phyloP scores from a whole-genome alignment of 2,888 invertebrate species.

The Epinotia bilunana region DNA sequence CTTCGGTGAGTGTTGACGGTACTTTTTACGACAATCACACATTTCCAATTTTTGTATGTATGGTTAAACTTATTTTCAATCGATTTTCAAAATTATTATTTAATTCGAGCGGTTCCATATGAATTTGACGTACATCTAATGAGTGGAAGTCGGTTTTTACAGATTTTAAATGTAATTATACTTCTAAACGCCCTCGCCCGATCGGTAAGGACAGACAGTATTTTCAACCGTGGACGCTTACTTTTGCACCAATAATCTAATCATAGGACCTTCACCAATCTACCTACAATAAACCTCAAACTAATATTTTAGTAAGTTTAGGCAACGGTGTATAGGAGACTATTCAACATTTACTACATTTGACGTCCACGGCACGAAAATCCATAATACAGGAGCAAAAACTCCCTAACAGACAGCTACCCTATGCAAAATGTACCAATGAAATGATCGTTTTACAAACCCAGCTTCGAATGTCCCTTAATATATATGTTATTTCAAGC shows the following conservation, averaged over 20 bases:
- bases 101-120: neutral
- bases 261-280: neutral
- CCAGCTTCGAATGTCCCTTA: conserved; percentile 1
- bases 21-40: too few relatives aligned
- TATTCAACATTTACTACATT: neutral
- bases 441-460: conserved; percentile 19
- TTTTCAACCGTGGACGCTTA: neutral
- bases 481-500: conserved; percentile 1
- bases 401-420: conserved; percentile 20
- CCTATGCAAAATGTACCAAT: conserved; percentile 14
- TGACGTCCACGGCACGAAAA: neutral
- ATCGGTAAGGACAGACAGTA: neutral
- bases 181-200: neutral
- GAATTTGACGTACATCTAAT: neutral
- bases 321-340: neutral
- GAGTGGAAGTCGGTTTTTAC: neutral
- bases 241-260: neutral
- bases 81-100: neutral
- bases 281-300: neutral
- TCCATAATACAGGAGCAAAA: neutral
- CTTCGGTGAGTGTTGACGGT: neutral
- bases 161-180: neutral
- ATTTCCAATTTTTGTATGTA: too few relatives aligned
- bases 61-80: too few relatives aligned
- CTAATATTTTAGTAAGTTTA: conserved; percentile 2